These are phyloP conservation scores for Cercocebus atys DNA, from an alignment of 2,113 vertebrate genomes.

Conservation along the genomic window DNA sequence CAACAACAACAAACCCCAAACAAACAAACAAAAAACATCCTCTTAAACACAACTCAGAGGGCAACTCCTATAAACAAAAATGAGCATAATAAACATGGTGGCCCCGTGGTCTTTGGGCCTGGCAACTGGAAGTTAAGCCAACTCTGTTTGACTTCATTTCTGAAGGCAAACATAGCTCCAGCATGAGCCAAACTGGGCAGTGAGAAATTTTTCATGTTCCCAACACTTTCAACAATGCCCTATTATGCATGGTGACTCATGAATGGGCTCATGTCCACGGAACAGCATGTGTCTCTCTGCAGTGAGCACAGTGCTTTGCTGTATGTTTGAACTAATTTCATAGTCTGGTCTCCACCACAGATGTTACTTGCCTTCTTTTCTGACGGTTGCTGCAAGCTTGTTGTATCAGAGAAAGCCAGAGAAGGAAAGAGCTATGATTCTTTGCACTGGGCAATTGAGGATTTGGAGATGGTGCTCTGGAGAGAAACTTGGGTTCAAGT, in stretches of 20 bases:
- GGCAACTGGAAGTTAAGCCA: constrained; percentile 72
- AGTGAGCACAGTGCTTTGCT: constrained; percentile 80
- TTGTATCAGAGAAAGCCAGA: constrained; percentile 73
- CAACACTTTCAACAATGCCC: constrained; percentile 85
- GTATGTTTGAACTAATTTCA: constrained; percentile 82
- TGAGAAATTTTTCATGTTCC: constrained; percentile 85
- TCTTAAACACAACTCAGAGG: background rate
- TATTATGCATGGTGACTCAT: constrained; percentile 87
- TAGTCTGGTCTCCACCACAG: constrained; percentile 78
- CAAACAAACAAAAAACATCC: no score
- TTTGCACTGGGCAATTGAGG: constrained; percentile 39
- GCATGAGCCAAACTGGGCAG: constrained; percentile 82
- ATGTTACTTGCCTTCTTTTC: constrained; percentile 76
- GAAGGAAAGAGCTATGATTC: constrained; percentile 70
- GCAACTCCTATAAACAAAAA: constrained; percentile 34
- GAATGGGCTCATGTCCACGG: constrained; percentile 83
- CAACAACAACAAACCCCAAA: no score
- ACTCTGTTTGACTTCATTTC: constrained; percentile 84
- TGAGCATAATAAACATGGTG: constrained; percentile 68
- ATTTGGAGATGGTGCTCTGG: background rate
- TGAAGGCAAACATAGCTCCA: constrained; percentile 81
- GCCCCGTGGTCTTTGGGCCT: constrained; percentile 74
- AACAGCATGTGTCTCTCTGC: constrained; percentile 84
- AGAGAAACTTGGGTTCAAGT: constrained; percentile 19
- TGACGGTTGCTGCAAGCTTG: constrained; percentile 70